Conservation (phyloP, 1,140 invertebrate species). For the Caenorhabditis brenneri region DNA sequence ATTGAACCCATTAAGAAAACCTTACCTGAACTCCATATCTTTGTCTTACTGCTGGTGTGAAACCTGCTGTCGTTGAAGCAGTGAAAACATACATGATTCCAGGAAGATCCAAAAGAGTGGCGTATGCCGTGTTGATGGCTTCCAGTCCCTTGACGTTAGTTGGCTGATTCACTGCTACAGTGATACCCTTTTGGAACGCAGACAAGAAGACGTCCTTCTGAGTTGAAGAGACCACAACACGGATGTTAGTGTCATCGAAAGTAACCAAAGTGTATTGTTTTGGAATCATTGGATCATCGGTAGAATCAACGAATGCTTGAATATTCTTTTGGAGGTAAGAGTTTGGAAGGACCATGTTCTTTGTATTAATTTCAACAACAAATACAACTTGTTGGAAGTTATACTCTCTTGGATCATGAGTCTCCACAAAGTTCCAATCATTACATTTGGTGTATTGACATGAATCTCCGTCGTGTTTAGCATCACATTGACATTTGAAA, state of each 20-base stretch:
- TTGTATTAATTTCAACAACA: slow-evolving; percentile 20
- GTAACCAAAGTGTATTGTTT: slow-evolving; percentile 29
- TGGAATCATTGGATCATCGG: slow-evolving; percentile 1
- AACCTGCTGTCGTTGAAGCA: neutral
- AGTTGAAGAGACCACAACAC: neutral
- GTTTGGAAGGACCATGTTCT: neutral
- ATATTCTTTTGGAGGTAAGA: neutral
- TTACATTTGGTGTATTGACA: slow-evolving; percentile 36
- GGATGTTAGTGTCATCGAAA: slow-evolving; percentile 23
- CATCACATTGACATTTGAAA: slow-evolving; percentile 14
- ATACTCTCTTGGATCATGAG: slow-evolving; percentile 31
- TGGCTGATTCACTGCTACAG: neutral
- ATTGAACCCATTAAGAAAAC: neutral
- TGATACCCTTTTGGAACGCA: neutral
- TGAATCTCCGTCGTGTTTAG: neutral
- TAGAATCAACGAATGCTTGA: neutral
- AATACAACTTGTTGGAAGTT: slow-evolving; percentile 42
- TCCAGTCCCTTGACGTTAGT: neutral
- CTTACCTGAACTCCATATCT: slow-evolving; percentile 30
- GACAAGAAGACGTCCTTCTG: slow-evolving; percentile 5
- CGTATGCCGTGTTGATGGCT: slow-evolving; percentile 15
- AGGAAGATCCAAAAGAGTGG: neutral
- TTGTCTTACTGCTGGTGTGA: neutral
- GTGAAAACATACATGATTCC: slow-evolving; percentile 39
- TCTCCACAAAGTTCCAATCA: slow-evolving; percentile 43